phyloP scores from a whole-genome alignment of 2,797 vertebrate genomes.

The Sarcoramphus papa region DNA sequence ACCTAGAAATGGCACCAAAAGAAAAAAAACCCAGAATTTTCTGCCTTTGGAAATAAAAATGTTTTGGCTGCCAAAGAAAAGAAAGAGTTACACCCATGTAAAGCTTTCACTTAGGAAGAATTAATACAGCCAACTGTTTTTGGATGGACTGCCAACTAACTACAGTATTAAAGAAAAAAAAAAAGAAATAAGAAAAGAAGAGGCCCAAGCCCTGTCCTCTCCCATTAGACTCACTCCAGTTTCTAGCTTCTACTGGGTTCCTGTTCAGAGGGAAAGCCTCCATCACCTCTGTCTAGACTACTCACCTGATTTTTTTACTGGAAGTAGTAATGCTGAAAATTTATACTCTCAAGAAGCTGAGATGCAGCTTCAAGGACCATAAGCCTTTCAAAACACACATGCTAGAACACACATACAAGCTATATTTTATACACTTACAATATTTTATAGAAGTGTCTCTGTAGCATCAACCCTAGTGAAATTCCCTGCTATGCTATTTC shows the following conservation, averaged over 20 bases:
- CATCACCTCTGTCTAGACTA: constrained; percentile 43
- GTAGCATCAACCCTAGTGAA: not conserved
- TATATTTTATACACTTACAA: not conserved
- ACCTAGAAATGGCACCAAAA: constrained; percentile 14
- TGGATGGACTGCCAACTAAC: not conserved
- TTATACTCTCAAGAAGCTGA: not conserved
- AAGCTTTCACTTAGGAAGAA: constrained; percentile 57
- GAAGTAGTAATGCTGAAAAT: not conserved
- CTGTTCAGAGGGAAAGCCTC: constrained; percentile 21
- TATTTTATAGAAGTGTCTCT: rapidly evolving
- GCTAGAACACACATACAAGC: not conserved
- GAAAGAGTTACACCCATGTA: constrained; percentile 54
- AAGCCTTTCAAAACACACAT: not conserved
- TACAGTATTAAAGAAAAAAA: not conserved
- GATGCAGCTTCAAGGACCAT: not conserved
- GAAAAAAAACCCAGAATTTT: not conserved
- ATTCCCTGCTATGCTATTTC: not conserved
- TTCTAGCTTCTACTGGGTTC: not conserved
- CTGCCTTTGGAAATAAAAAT: constrained; percentile 58
- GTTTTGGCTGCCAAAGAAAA: constrained; percentile 53
- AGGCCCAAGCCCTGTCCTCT: constrained; percentile 5
- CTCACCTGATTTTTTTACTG: constrained; percentile 24
- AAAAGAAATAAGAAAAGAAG: not conserved
- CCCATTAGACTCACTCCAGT: not conserved
- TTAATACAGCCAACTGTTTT: constrained; percentile 31